Evolutionary conservation across 2,888 invertebrate species (phyloP).

Genomic region (Macrosoma leucophasiata): DNA sequence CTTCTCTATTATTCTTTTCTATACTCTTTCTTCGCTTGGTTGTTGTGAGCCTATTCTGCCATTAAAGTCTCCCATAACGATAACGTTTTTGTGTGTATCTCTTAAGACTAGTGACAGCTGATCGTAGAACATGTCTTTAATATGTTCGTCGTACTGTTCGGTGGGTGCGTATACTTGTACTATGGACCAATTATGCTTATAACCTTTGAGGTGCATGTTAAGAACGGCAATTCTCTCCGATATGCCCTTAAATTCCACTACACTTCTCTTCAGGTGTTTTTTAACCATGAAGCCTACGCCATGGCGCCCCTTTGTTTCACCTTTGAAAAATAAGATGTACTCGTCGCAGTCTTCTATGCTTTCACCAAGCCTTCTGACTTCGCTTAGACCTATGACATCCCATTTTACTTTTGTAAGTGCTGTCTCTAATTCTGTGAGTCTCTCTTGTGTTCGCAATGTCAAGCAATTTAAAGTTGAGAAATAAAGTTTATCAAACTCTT

Average conservation of each 20-base stretch:
- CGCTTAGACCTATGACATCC: constrained; percentile 9
- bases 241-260: constrained; percentile 5
- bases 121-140: constrained; percentile 1
- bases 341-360: neutral
- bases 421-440: too few species aligned
- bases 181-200: constrained; percentile 1
- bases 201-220: neutral
- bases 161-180: constrained; percentile 8
- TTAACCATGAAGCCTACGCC: constrained; percentile 9
- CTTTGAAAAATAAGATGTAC: constrained; percentile 4
- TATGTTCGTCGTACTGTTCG: neutral
- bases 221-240: constrained; percentile 11
- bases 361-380: constrained; percentile 14
- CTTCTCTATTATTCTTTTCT: too few species aligned
- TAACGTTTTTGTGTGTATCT: constrained; percentile 14
- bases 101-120: too few species aligned
- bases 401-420: too few species aligned
- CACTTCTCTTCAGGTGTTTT: constrained; percentile 1
- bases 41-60: constrained; percentile 14
- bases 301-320: constrained; percentile 2
- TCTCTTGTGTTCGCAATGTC: too few species aligned
- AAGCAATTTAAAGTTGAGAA: too few species aligned
- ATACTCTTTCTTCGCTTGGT: constrained; percentile 7
- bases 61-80: constrained; percentile 18
- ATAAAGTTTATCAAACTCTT: too few species aligned